Conservation (phyloP, 2,113 vertebrate species). For the Dryoscopus gambensis region DNA sequence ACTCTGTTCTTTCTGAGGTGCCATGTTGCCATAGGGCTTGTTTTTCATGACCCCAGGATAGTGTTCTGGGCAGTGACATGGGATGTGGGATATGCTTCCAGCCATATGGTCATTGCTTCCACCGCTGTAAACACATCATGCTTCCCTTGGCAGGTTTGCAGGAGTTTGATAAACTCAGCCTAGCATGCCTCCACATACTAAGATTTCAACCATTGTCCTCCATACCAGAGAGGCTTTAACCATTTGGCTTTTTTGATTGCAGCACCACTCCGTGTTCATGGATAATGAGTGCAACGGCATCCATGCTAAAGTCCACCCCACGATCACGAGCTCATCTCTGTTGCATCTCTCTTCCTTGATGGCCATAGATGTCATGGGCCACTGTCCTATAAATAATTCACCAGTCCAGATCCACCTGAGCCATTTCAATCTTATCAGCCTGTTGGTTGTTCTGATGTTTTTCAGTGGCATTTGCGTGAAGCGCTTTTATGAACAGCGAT, state of each 20-base stretch:
- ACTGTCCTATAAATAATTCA: neutral
- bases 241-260: neutral
- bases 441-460: neutral
- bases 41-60: neutral
- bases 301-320: neutral
- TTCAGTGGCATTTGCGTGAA: neutral
- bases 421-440: neutral
- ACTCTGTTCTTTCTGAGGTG: neutral
- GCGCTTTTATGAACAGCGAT: neutral
- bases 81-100: neutral
- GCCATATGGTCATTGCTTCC: neutral
- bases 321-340: neutral
- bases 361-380: too few species aligned
- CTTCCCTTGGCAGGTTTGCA: neutral
- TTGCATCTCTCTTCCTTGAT: neutral
- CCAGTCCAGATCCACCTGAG: neutral
- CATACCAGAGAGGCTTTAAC: neutral
- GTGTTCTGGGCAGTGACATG: neutral
- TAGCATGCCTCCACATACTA: fast-evolving
- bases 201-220: neutral
- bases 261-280: neutral
- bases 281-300: neutral
- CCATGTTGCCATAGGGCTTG: neutral
- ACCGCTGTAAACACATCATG: neutral
- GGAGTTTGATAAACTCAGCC: neutral